Conservation (phyloP, 92 coral and sea anemone species). For the Epizoanthus scotinus region DNA sequence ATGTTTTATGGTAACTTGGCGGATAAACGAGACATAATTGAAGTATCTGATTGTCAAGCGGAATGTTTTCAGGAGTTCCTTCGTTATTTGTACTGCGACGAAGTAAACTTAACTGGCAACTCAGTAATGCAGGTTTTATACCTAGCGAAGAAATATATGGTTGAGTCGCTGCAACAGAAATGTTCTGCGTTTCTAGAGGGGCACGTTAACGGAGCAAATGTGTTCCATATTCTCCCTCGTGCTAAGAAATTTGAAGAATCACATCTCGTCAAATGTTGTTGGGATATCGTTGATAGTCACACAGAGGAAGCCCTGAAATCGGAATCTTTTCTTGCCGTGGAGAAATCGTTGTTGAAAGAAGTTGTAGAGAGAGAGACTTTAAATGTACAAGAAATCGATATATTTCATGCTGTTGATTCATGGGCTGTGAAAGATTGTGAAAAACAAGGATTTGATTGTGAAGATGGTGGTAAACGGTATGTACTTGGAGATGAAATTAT, state of each 20-base stretch:
- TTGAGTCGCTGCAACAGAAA: conserved; percentile 43
- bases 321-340: conserved; percentile 9
- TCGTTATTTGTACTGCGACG: conserved; percentile 16
- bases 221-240: conserved; percentile 43
- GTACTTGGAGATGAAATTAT: conserved; percentile 52
- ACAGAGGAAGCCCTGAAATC: conserved; percentile 37
- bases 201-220: conserved; percentile 47
- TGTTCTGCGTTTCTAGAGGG: conserved; percentile 47
- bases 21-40: conserved; percentile 9
- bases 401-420: conserved; percentile 36
- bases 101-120: conserved; percentile 35
- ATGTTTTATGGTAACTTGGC: conserved; percentile 9
- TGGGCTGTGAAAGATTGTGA: conserved; percentile 38
- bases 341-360: conserved; percentile 16
- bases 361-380: conserved; percentile 21
- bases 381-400: conserved; percentile 33
- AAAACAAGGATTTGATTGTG: conserved; percentile 27
- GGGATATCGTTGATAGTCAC: conserved; percentile 45
- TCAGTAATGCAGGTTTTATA: conserved; percentile 38
- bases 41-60: conserved; percentile 9
- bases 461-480: conserved; percentile 7
- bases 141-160: conserved; percentile 60
- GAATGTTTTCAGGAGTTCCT: conserved; percentile 20
- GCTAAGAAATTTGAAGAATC: conserved; percentile 45
- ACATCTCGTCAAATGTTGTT: conserved; percentile 19